These are phyloP conservation scores for Lophius americanus DNA, from an alignment of 2,797 vertebrate genomes.

Conservation along the genomic window DNA sequence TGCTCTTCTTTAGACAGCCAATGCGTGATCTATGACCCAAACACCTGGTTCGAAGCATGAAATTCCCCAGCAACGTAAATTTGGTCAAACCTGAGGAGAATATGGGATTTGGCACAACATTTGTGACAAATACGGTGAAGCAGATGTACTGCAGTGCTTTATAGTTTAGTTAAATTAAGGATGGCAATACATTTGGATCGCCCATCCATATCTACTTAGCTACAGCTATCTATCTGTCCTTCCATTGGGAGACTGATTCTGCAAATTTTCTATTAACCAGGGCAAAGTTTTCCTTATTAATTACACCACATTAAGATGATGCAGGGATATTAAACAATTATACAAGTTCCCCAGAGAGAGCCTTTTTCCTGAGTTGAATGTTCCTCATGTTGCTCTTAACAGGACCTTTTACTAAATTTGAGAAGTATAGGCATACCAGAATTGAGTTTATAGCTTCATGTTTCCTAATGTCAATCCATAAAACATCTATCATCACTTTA, in stretches of 20 bases:
- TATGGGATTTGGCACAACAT: conserved; percentile 30
- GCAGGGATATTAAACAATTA: conserved; percentile 55
- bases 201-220: background rate
- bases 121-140: conserved; percentile 34
- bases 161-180: conserved; percentile 38
- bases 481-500: conserved; percentile 45
- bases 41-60: conserved; percentile 21
- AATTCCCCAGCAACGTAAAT: conserved; percentile 51
- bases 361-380: conserved; percentile 28
- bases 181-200: conserved; percentile 15
- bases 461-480: conserved; percentile 48
- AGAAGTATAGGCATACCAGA: conserved; percentile 19
- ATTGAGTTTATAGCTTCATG: conserved; percentile 46
- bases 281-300: conserved; percentile 65
- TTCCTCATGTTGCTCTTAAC: conserved; percentile 51
- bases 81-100: conserved; percentile 35
- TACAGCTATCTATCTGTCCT: background rate
- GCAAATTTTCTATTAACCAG: conserved; percentile 66
- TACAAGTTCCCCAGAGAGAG: conserved; percentile 36
- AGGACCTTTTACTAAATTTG: conserved; percentile 35
- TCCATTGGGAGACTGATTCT: conserved; percentile 57
- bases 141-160: conserved; percentile 39
- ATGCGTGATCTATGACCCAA: conserved; percentile 28
- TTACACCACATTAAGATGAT: conserved; percentile 62
- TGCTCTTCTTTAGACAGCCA: conserved; percentile 20